These are phyloP conservation scores for Chrysodeixis includens DNA, from an alignment of 2,888 invertebrate species.

Conservation along the genomic window DNA sequence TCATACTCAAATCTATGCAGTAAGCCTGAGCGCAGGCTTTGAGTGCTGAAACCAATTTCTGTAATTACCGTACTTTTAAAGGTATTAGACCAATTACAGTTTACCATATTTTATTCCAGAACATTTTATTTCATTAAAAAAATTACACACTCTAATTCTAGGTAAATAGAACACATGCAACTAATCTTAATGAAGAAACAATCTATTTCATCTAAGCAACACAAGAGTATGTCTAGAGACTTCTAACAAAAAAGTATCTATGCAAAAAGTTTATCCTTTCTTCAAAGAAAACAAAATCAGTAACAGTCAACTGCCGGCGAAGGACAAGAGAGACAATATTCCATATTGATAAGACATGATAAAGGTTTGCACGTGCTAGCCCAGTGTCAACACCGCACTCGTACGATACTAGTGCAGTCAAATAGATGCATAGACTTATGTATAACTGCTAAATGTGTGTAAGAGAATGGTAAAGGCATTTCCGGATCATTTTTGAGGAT, in stretches of 20 bases:
- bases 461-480: not conserved
- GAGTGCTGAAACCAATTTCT: no score
- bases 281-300: not conserved
- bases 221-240: not conserved
- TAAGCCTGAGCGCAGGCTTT: no score
- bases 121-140: no score
- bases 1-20: no score
- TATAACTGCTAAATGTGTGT: not conserved
- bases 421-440: slow-evolving; percentile 39
- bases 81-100: no score
- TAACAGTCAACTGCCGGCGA: not conserved
- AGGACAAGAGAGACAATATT: slow-evolving; percentile 32
- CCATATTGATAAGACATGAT: slow-evolving; percentile 55
- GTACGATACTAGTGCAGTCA: slow-evolving; percentile 22
- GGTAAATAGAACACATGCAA: no score
- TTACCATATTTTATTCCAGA: no score
- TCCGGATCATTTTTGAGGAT: no score
- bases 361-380: slow-evolving; percentile 48
- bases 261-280: not conserved
- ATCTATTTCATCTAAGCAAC: not conserved
- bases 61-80: no score
- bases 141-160: no score
- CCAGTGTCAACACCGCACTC: slow-evolving; percentile 34
- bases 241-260: not conserved
- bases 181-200: no score